Percentiles rank a stretch among this genome's conserved stretches.
These are phyloP conservation scores for Harpagoxenus sublaevis DNA, from an alignment of 2,888 invertebrate species.

Conservation along the genomic window DNA sequence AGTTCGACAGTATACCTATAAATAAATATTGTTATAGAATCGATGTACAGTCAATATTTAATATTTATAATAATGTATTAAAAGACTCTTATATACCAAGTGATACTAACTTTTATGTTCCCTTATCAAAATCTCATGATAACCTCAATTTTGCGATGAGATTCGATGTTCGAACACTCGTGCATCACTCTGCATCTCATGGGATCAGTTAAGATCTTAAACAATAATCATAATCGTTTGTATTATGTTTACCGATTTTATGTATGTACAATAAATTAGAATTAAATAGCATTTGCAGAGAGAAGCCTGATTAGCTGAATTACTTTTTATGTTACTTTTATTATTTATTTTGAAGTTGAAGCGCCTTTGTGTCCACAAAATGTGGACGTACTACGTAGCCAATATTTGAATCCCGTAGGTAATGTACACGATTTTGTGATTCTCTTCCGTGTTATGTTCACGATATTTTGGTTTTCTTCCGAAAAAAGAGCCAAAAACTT, in stretches of 20 bases:
- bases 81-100: neutral
- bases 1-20: constrained; percentile 7
- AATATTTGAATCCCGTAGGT: too few species aligned
- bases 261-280: neutral
- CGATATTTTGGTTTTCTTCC: too few species aligned
- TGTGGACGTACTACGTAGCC: too few species aligned
- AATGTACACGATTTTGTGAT: too few species aligned
- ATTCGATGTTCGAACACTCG: neutral
- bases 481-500: too few species aligned
- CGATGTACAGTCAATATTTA: neutral
- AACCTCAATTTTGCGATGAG: constrained; percentile 20
- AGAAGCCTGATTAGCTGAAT: too few species aligned
- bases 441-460: too few species aligned
- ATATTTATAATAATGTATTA: constrained; percentile 1
- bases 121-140: constrained; percentile 1
- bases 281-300: neutral
- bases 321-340: too few species aligned
- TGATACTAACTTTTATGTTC: neutral
- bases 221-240: neutral
- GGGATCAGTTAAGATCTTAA: neutral
- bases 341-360: too few species aligned
- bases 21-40: constrained; percentile 3
- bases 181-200: neutral
- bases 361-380: too few species aligned
- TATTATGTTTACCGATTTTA: neutral